Evolutionary conservation across 37 sponge, comb jelly and placozoan genomes (phyloP).

Genomic region (Haliclona indistincta): DNA sequence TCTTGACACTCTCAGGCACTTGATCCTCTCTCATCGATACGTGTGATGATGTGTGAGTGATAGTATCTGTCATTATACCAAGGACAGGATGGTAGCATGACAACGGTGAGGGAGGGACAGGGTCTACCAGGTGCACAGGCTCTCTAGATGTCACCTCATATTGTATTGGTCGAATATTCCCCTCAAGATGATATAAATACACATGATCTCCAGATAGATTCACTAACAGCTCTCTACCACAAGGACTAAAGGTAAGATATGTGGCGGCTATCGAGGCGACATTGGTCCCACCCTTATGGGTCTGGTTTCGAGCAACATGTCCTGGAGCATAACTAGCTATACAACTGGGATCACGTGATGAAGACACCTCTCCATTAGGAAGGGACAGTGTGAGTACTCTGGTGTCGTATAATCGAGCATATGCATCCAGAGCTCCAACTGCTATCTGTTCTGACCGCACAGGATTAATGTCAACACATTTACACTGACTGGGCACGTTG

Average conservation of each 20-base stretch:
- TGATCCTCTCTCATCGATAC: neutral
- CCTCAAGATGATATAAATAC: slow-evolving; percentile 66
- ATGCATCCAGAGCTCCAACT: slow-evolving; percentile 80
- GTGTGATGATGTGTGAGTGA: neutral
- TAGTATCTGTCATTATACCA: no score
- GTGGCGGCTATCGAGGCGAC: slow-evolving; percentile 49
- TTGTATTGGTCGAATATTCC: slow-evolving; percentile 14
- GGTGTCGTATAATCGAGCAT: slow-evolving; percentile 86
- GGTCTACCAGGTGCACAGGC: neutral
- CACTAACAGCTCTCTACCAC: slow-evolving; percentile 80
- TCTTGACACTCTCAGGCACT: slow-evolving; percentile 12
- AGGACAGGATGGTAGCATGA: no score
- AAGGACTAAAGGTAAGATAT: slow-evolving; percentile 71
- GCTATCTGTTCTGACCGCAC: slow-evolving; percentile 76
- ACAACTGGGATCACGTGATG: slow-evolving; percentile 35
- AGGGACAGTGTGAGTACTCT: slow-evolving; percentile 50
- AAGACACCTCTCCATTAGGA: neutral
- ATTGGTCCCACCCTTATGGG: neutral
- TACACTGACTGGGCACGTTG: slow-evolving; percentile 31
- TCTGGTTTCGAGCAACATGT: slow-evolving; percentile 20
- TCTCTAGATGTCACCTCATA: slow-evolving; percentile 15
- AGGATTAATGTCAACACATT: slow-evolving; percentile 87
- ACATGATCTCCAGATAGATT: slow-evolving; percentile 82
- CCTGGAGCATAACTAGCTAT: slow-evolving; percentile 59
- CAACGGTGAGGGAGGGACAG: neutral